Conservation (phyloP, 2,797 vertebrate species). For the Myripristis jacobus region DNA sequence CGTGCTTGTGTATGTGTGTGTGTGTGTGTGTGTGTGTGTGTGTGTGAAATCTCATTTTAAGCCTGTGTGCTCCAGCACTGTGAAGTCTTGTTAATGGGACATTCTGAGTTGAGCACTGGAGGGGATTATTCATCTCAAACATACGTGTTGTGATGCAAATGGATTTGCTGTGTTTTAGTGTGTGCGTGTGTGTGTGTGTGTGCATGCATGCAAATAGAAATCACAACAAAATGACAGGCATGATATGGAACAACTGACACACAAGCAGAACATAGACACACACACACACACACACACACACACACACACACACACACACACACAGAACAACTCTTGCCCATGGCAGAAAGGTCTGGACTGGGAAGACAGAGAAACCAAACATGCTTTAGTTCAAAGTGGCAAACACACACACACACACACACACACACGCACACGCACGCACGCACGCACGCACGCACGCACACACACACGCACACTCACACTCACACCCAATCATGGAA, state of each 20-base stretch:
- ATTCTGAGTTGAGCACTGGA: not conserved
- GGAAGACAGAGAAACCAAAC: slow-evolving; percentile 31
- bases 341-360: slow-evolving; percentile 16
- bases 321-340: not conserved
- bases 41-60: not conserved
- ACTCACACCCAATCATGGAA: slow-evolving; percentile 27
- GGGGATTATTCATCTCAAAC: not conserved
- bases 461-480: slow-evolving; percentile 10
- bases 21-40: slow-evolving; percentile 12
- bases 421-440: slow-evolving; percentile 10
- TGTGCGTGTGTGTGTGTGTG: slow-evolving; percentile 1
- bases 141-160: not conserved
- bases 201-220: not conserved
- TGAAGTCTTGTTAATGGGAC: not conserved
- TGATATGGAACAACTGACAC: not conserved
- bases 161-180: not conserved
- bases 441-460: no score
- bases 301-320: not conserved
- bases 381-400: slow-evolving; percentile 44
- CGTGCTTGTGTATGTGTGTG: not conserved
- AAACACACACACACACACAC: slow-evolving; percentile 13
- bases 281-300: not conserved
- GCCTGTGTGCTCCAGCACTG: not conserved
- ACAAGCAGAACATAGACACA: not conserved
- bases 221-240: not conserved